A percentile compares a stretch with the other conserved stretches of the same genome.
Conservation (phyloP, 2,797 vertebrate genomes). For the Pseudotriccus pelzelni region DNA sequence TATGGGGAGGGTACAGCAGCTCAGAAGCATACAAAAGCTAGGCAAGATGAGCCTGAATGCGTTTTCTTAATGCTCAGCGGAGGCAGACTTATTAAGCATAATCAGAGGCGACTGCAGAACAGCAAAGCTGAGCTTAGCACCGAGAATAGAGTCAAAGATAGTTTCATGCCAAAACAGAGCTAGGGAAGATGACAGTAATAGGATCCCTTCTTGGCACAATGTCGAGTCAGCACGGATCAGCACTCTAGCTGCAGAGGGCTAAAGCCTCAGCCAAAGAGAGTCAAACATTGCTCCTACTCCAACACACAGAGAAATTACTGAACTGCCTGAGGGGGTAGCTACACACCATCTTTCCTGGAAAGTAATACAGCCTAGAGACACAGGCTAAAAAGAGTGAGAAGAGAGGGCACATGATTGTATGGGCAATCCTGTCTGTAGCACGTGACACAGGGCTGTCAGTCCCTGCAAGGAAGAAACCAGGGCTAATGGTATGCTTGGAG, state of each 20-base stretch:
- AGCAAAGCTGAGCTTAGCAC: not conserved
- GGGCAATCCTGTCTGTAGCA: not conserved
- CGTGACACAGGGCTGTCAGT: not conserved
- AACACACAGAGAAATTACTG: not conserved
- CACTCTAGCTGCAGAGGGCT: not conserved
- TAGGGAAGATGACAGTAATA: not conserved
- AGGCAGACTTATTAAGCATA: not conserved
- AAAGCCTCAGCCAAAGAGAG: not conserved
- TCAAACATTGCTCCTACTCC: not conserved
- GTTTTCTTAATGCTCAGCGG: not conserved
- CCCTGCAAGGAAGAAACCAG: not conserved
- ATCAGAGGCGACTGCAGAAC: not conserved
- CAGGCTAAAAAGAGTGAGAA: not conserved
- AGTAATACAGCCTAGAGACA: not conserved
- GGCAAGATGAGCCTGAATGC: not conserved
- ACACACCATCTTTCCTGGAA: not conserved
- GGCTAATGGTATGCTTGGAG: not conserved
- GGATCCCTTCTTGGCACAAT: not conserved
- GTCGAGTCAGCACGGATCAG: not conserved
- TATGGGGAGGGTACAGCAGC: not conserved
- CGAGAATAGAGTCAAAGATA: not conserved
- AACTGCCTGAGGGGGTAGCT: not conserved
- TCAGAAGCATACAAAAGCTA: rapidly evolving
- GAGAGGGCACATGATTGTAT: not conserved
- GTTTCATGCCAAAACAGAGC: not conserved